Percentiles rank a stretch among this genome's conserved stretches.
Conservation (phyloP, 2,797 vertebrate species). For the Chrosomus eos region DNA sequence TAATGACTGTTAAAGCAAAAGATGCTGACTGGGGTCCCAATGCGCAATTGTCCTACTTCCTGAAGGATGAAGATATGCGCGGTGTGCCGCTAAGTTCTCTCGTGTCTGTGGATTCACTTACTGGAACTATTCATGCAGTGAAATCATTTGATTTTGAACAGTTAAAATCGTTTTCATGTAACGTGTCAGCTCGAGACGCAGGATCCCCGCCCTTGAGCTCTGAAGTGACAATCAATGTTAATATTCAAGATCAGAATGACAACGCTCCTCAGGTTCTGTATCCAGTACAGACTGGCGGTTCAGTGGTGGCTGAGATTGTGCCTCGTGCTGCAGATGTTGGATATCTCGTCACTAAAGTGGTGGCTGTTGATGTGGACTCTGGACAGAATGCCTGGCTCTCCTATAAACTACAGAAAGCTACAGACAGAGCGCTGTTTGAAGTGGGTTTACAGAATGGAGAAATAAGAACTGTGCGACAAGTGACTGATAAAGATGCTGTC, state of each 20-base stretch:
- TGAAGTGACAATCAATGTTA: conserved; percentile 13
- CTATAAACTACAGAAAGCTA: conserved; percentile 68
- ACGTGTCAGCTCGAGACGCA: conserved; percentile 53
- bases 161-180: conserved; percentile 44
- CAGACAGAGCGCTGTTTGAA: conserved; percentile 68
- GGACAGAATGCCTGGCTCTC: conserved; percentile 68
- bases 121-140: conserved; percentile 51
- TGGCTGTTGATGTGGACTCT: conserved; percentile 71
- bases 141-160: conserved; percentile 57
- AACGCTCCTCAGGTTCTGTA: conserved; percentile 50
- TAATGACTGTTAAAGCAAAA: conserved; percentile 40
- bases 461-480: conserved; percentile 68
- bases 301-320: conserved; percentile 59
- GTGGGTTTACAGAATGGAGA: conserved; percentile 60
- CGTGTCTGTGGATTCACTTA: conserved; percentile 54
- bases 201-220: conserved; percentile 54
- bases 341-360: conserved; percentile 50
- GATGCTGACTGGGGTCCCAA: conserved; percentile 52
- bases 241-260: conserved; percentile 45
- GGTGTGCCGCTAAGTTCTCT: conserved; percentile 37
- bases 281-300: conserved; percentile 47
- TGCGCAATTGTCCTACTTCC: conserved; percentile 53
- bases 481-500: conserved; percentile 68
- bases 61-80: conserved; percentile 35
- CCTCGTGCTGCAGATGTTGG: conserved; percentile 53